Evolutionary conservation across 2,888 invertebrate species (phyloP), one percentile per base, ranked within the genome.

Genomic region (Drosophila multiciliata): DNA sequence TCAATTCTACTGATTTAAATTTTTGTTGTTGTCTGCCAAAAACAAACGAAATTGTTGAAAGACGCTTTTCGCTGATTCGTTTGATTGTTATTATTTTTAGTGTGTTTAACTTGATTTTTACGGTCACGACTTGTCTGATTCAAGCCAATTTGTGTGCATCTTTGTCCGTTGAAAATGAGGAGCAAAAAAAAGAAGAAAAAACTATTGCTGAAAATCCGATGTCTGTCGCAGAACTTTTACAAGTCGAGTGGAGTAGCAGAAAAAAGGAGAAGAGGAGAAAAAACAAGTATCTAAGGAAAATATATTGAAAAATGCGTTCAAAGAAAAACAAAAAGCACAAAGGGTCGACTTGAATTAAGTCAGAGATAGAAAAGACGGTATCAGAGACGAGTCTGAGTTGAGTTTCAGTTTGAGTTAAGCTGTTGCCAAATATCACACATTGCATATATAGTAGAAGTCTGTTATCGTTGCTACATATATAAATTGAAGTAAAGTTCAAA

Each of bases 401-500:
- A 73, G 48, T 54, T 15, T 20, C 20, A 45, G 15, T 20, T 58
- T 68, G 38, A 73, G 48, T 54, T 15, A 59, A 73, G 49, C 58
- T 68, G 42, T 54, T 33, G 79, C 65, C 64, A 72, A 86, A 77
- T 83, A 83, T 81, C 71, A 86, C 86, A 87, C 75, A 68, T 75
- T 77, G 77, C 66, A 80, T 57, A 77, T 23, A 23, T 40, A 66
- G 59, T 32, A 60, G 77, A 64, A 70, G 75, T 78, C 82, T 84
- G 78, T 88, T 86, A 76, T 86, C 72, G 76, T 66, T 79, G 77
- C 48, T 80, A 84, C 57, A 88, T 88, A 88, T 84, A 86, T 84
- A 90, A 88, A 86, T 76, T 77, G 70, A 79, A 82, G 89, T 78
- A 90, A 87, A 90, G 82, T 84, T 77, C 70, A 80, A 80, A 75